These are phyloP conservation scores for Penaeus japonicus DNA, from an alignment of 1,140 invertebrate genomes.

Conservation along the genomic window DNA sequence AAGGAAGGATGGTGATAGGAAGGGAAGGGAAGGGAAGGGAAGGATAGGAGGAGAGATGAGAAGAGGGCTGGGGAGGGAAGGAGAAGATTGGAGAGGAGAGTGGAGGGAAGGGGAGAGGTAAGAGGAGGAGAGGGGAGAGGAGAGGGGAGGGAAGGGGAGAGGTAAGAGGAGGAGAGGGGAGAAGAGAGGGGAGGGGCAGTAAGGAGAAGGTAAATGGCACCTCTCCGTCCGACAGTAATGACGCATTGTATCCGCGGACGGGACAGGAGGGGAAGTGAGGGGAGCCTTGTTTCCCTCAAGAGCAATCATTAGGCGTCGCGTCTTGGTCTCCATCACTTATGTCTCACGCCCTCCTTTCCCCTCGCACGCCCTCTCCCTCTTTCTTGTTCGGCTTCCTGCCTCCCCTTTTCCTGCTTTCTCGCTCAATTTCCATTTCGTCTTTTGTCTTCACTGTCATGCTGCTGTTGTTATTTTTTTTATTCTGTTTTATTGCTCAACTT, in stretches of 20 bases:
- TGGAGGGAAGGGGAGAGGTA: background rate
- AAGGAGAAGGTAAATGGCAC: background rate
- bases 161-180: background rate
- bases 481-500: no score
- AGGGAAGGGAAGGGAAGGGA: background rate
- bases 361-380: constrained; percentile 3
- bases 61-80: no score
- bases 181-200: background rate
- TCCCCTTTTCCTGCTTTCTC: background rate
- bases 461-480: no score
- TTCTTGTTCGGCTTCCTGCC: background rate
- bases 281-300: background rate
- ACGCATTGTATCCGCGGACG: background rate
- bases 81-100: background rate
- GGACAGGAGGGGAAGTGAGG: background rate
- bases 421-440: background rate
- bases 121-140: no score
- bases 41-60: background rate
- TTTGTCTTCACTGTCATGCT: no score
- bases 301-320: background rate
- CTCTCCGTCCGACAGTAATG: background rate
- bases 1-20: background rate
- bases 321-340: background rate
- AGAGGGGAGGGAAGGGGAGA: background rate
- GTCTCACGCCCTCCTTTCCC: background rate